Evolutionary conservation across 2,888 invertebrate species (phyloP), one percentile per base, ranked within the genome.

Genomic region (Macroteleia sp.): DNA sequence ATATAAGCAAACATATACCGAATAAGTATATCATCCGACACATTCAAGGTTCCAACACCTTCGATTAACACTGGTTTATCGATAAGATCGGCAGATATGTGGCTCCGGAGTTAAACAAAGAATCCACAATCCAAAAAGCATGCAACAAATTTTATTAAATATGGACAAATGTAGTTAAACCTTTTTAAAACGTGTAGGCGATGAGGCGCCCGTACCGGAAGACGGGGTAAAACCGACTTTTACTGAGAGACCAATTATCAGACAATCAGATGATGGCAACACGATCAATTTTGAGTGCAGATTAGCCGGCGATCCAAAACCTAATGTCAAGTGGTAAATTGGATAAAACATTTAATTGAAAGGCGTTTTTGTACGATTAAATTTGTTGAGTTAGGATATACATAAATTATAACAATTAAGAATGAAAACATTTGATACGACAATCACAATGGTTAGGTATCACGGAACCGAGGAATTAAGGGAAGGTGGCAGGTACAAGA

Each of bases 211-310:
- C 88, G 96, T 97, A 91, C 97, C 97, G 88, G 96, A 96, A 89
- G 96, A 97, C 92, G 97, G 96, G 92, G 96, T 97, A 93, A 98
- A 97, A 93, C 99, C 99, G 86, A 97, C 98, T 86, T 99, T 99
- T 94, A 98, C 98, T 91, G 98, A 98, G 94, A 95, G 98, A 93
- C 99, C 99, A 80, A 95, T 97, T 91, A 98, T 99, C 92, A 95
- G 97, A 93, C 99, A 99, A 94, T 97, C 97, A 90, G 97, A 98
- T 89, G 98, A 98, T 93, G 98, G 98, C 90, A 96, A 96, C 92
- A 97, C 96, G 93, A 97, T 99, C 90, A 95, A 96, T 88, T 98
- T 99, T 93, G 98, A 98, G 93, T 99, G 98, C 94, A 95, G 98
- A 93, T 96, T 99, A 92, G 98, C 97, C 91, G 98, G 98, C 91